Conservation (phyloP, 2,113 vertebrate species). For the Crotophaga sulcirostris region DNA sequence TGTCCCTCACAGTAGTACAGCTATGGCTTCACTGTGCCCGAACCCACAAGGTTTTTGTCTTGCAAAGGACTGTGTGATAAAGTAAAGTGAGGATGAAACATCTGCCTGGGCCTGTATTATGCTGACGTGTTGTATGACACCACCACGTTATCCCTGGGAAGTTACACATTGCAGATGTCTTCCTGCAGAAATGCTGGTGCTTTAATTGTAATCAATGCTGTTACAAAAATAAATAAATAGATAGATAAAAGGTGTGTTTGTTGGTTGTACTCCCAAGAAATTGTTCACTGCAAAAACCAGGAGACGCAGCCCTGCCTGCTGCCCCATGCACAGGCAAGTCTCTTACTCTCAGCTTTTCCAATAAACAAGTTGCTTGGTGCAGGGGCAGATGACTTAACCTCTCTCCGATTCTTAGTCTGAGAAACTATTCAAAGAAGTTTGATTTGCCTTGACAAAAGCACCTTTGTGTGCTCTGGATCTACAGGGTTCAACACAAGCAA, state of each 20-base stretch:
- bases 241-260: neutral
- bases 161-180: neutral
- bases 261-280: neutral
- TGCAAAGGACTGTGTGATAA: neutral
- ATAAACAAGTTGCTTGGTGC: neutral
- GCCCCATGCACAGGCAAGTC: neutral
- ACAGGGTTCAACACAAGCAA: neutral
- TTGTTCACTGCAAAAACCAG: neutral
- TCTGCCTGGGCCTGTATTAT: neutral
- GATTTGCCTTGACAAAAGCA: slow-evolving; percentile 2
- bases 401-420: slow-evolving; percentile 1
- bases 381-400: neutral
- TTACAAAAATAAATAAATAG: neutral
- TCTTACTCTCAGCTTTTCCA: neutral
- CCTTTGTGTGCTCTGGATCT: neutral
- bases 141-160: neutral
- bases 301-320: neutral
- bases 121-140: neutral
- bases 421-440: slow-evolving; percentile 19
- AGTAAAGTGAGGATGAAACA: neutral
- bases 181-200: neutral
- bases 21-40: fast-evolving
- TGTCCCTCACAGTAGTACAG: fast-evolving
- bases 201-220: neutral
- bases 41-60: neutral